Percentiles rank a stretch among this genome's conserved stretches.
Conservation (phyloP, 1,140 invertebrate species). For the Apolygus lucorum region DNA sequence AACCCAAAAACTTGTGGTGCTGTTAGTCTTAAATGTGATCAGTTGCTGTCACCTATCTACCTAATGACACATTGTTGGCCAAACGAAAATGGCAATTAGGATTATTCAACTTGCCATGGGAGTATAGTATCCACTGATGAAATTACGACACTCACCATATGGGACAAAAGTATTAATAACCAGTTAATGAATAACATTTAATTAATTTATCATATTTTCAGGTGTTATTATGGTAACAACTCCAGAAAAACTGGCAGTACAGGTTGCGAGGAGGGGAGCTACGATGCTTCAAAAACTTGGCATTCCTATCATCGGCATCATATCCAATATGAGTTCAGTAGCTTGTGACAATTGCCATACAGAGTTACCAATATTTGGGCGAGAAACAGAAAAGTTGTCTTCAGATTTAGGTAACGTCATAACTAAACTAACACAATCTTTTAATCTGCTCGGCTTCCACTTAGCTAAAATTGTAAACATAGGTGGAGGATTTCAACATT, state of each 20-base stretch:
- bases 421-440: no score
- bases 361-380: conserved; percentile 52
- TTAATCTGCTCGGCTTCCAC: conserved; percentile 32
- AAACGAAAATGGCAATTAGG: no score
- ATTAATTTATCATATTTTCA: conserved; percentile 33
- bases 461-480: background rate
- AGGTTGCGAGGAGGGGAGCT: conserved; percentile 68
- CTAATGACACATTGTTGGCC: no score
- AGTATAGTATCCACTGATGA: no score
- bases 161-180: no score
- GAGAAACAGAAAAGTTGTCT: conserved; percentile 45
- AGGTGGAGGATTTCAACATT: background rate
- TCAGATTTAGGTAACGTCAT: conserved; percentile 34
- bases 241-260: conserved; percentile 69
- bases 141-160: no score
- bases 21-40: no score
- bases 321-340: conserved; percentile 76
- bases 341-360: conserved; percentile 60
- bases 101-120: no score
- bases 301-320: conserved; percentile 69
- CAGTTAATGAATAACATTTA: no score
- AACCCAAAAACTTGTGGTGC: no score
- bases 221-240: conserved; percentile 76
- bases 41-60: no score
- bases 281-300: conserved; percentile 72